Evolutionary conservation across 2,888 invertebrate genomes (phyloP).

Genomic region (Ornithoptera alexandrae): DNA sequence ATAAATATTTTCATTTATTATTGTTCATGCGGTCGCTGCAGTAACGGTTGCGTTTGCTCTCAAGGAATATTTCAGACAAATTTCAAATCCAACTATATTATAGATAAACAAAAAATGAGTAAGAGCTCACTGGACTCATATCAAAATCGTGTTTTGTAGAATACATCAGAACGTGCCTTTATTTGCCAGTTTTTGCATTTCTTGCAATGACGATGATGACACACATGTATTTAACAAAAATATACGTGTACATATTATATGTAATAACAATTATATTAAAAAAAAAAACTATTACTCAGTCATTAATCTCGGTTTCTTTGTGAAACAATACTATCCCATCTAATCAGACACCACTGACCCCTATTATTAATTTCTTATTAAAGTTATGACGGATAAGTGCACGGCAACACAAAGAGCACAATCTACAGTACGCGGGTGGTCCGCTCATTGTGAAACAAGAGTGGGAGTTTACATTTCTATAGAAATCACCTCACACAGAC

Average conservation of each 20-base stretch:
- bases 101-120: too few relatives aligned
- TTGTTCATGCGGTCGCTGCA: too few relatives aligned
- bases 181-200: too few relatives aligned
- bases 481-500: conserved; percentile 2
- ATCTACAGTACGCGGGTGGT: conserved; percentile 34
- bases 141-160: too few relatives aligned
- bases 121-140: too few relatives aligned
- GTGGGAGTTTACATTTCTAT: conserved; percentile 25
- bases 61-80: too few relatives aligned
- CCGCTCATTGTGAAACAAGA: conserved; percentile 28
- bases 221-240: too few relatives aligned
- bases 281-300: background rate
- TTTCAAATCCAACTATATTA: too few relatives aligned
- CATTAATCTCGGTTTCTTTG: conserved; percentile 13
- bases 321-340: conserved; percentile 16
- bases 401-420: conserved; percentile 23
- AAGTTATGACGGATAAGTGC: conserved; percentile 24
- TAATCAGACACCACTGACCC: conserved; percentile 12
- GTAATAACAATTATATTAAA: background rate
- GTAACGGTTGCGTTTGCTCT: too few relatives aligned
- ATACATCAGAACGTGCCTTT: too few relatives aligned
- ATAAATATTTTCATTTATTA: too few relatives aligned
- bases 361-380: conserved; percentile 27
- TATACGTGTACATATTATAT: background rate
- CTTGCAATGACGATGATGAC: too few relatives aligned